Conservation (phyloP, 1,140 invertebrate species). For the Pemphigus obesinymphae region DNA sequence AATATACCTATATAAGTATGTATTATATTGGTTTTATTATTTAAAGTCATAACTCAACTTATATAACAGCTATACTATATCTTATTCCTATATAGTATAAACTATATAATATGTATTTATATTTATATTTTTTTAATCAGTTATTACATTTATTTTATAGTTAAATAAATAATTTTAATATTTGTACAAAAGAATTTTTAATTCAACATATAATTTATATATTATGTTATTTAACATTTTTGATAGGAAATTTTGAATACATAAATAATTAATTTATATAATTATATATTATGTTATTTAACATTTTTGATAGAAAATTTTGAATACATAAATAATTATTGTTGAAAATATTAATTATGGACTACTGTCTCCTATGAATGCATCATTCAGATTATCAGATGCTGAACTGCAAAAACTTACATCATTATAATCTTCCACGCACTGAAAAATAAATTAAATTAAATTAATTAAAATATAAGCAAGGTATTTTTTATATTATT, state of each 20-base stretch:
- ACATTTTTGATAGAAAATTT: background rate
- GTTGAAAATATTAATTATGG: too few relatives aligned
- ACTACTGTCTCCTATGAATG: constrained; percentile 1
- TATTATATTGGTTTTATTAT: background rate
- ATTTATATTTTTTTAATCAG: background rate
- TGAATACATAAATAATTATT: too few relatives aligned
- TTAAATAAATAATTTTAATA: background rate
- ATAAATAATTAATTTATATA: too few relatives aligned
- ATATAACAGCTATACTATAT: too few relatives aligned
- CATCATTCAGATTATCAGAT: background rate
- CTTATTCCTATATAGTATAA: too few relatives aligned
- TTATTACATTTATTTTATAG: background rate
- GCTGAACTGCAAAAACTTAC: background rate
- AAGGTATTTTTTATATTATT: too few relatives aligned
- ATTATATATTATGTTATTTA: background rate
- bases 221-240: background rate
- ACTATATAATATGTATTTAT: background rate
- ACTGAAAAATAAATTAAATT: background rate
- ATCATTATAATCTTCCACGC: background rate
- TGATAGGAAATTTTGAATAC: background rate
- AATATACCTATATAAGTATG: background rate
- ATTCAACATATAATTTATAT: too few relatives aligned
- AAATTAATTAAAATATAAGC: background rate
- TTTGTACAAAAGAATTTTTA: too few relatives aligned
- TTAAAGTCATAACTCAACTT: too few relatives aligned